Conservation (phyloP, 2,888 invertebrate species). For the Lochmaea capreae region DNA sequence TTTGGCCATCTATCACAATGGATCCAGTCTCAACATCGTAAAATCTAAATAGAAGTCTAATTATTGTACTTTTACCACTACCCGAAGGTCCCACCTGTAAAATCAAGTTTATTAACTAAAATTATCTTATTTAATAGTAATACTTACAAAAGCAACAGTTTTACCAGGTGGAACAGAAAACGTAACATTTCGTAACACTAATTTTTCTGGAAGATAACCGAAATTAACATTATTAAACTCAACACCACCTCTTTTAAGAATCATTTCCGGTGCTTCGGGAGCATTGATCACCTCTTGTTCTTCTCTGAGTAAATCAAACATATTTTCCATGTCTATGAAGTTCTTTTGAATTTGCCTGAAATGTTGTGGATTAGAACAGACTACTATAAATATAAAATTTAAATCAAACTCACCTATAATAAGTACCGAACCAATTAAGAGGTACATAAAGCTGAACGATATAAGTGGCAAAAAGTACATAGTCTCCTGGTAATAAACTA, state of each 20-base stretch:
- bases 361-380: constrained; percentile 6
- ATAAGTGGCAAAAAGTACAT: constrained; percentile 95
- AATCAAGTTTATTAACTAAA: constrained; percentile 36
- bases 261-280: constrained; percentile 79
- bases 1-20: constrained; percentile 89
- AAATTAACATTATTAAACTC: constrained; percentile 93
- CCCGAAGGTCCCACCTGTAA: constrained; percentile 87
- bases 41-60: constrained; percentile 94
- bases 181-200: constrained; percentile 80
- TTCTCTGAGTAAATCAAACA: constrained; percentile 94
- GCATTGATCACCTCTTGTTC: constrained; percentile 89
- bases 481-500: constrained; percentile 89
- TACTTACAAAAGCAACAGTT: constrained; percentile 69
- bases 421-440: constrained; percentile 97
- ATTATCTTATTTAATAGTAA: background rate
- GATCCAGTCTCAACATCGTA: constrained; percentile 93
- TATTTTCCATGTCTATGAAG: constrained; percentile 99
- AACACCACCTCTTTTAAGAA: constrained; percentile 78
- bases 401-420: constrained; percentile 81
- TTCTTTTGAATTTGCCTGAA: constrained; percentile 93
- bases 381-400: background rate
- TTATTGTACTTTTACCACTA: constrained; percentile 95
- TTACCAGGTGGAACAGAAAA: constrained; percentile 86
- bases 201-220: constrained; percentile 83
- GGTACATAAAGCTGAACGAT: constrained; percentile 95